Conservation (phyloP, 2,888 invertebrate genomes). For the Euzetes globulus region DNA sequence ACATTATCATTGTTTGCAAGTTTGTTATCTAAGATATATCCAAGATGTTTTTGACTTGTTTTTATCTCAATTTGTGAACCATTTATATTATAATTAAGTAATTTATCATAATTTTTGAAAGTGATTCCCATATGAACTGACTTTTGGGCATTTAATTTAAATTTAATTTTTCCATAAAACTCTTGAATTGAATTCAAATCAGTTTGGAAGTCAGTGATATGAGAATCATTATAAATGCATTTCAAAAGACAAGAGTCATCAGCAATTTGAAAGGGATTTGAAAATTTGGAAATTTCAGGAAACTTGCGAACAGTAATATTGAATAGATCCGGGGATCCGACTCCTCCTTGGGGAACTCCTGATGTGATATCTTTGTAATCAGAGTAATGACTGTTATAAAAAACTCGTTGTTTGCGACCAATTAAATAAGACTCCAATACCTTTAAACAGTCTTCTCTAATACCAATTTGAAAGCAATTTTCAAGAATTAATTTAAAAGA, state of each 20-base stretch:
- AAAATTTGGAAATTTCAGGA: not conserved
- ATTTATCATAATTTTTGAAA: not conserved
- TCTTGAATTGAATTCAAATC: not conserved
- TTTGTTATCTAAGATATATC: no score
- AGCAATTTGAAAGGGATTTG: not conserved
- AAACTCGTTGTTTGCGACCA: not conserved
- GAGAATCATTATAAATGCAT: not conserved
- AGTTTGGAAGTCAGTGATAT: not conserved
- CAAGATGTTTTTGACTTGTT: not conserved
- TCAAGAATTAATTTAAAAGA: not conserved
- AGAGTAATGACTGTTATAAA: not conserved
- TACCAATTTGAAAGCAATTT: not conserved
- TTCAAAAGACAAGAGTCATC: not conserved
- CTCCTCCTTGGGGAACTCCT: slow-evolving; percentile 8
- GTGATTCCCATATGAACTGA: not conserved
- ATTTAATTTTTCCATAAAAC: no score
- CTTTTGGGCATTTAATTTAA: not conserved
- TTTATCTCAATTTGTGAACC: not conserved
- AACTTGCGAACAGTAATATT: not conserved
- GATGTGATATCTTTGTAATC: not conserved
- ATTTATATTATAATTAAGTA: not conserved
- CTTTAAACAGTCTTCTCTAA: not conserved
- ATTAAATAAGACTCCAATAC: not conserved
- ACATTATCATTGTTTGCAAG: no score
- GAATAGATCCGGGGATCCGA: not conserved